Base-by-base conservation (phyloP, 2,113 vertebrate species). In the Podarcis cretensis region DNA sequence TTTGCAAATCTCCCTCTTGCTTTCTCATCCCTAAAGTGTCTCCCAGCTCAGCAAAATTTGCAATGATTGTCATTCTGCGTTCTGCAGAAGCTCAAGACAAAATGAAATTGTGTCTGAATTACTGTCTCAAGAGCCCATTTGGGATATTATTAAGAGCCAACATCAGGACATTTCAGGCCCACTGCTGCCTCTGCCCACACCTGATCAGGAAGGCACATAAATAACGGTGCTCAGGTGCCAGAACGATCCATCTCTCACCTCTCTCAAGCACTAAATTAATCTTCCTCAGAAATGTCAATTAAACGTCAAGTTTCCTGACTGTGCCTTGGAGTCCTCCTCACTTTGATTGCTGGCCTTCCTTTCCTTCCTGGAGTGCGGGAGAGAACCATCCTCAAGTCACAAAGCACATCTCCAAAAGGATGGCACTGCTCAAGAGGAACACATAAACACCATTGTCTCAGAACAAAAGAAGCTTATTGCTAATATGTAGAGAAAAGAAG, bases 211-310 rank as follows among this genome's bases (percentile, higher is more conserved):
- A 54, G 1, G 5, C 48, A 59, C 88, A 20, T 59, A 25, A 93
- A 78, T 78, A 12, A 14, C 43, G 85, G 84, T 23, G 87, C 86
- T 68, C 23, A 0, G 86, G 66, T 79, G 35, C 89, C 65, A 2
- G 14, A 25, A 37, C 71, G 74, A 83, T 74, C 90, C 71, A 6
- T n/a, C 74, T n/a, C 69, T 57, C 76, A 86, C 82, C 87, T 86
- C 66, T 84, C 87, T 89, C 81, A 87, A 92, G 81, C 48, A 57
- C 43, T 88, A 87, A 91, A 91, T 93, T 91, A 92, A 94, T 95
- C 89, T 71, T 87, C 86, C 88, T 93, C 73, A 89, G 63, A 92
- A 95, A 91, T 89, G 93, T 85, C 93, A 92, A 88, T 92, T 92
- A 93, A 87, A 89, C 1, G 86, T 76, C 89, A 63, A 10, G 6